phyloP scores from a whole-genome alignment of 37 sponge, comb jelly and placozoan genomes.

The Dysidea cf. avara region DNA sequence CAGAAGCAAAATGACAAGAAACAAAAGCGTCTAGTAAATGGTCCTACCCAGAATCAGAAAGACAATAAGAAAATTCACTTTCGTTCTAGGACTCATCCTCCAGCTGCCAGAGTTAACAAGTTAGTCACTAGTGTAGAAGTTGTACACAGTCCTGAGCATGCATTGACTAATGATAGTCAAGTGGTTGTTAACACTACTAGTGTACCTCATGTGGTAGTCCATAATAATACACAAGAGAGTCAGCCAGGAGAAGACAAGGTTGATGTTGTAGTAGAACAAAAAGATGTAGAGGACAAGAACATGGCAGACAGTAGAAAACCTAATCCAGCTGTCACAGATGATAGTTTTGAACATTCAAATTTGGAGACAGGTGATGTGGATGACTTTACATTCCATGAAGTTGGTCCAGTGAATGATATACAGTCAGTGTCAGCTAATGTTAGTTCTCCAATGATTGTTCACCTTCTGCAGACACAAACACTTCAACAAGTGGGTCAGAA shows the following conservation, averaged over 20 bases:
- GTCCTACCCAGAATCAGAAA: no score
- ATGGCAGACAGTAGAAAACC: no score
- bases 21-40: neutral
- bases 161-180: no score
- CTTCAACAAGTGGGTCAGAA: no score
- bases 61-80: neutral
- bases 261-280: neutral
- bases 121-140: neutral
- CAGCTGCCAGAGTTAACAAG: neutral
- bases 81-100: neutral
- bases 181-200: no score
- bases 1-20: neutral
- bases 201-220: no score
- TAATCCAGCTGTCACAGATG: no score
- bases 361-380: neutral
- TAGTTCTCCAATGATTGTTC: no score
- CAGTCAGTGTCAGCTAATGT: slow-evolving; percentile 1
- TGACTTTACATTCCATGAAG: slow-evolving; percentile 40
- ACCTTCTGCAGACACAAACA: no score
- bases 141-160: neutral
- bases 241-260: neutral
- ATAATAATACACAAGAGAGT: no score
- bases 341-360: neutral
- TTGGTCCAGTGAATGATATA: slow-evolving; percentile 23
- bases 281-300: no score